Evolutionary conservation across 2,113 vertebrate genomes (phyloP), one percentile per base, ranked within the genome.

Genomic region (Tachysurus vachellii): DNA sequence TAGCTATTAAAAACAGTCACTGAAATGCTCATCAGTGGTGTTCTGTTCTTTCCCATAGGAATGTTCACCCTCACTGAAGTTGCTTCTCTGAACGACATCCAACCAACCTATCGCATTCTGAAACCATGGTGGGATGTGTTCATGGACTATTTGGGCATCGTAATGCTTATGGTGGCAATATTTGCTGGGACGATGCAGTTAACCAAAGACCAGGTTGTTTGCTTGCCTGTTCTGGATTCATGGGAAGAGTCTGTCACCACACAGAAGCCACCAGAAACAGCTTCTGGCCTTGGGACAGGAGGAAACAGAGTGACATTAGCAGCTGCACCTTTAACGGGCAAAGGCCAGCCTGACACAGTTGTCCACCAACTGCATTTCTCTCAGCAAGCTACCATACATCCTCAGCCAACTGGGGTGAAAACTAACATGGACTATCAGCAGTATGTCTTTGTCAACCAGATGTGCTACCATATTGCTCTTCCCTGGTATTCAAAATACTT

Each of bases 81-180:
- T 94, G 97, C 98, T 93, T 98, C 98, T 19, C 95, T 99, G 91
- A 99, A 97, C 94, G 98, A 99, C 94, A 97, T 99, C 91, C 97
- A 98, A 93, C 98, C 98, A 89, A 99, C 98, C 36, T 99, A 99
- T 88, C 96, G 97, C 54, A 99, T 99, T 89, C 95, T 99, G 94
- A 99, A 99, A 93, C 98, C 98, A 97, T 99, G 98, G 98, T 99
- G 98, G 98, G 98, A 99, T 86, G 98, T 99, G 62, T 99, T 99
- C 93, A 99, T 99, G 98, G 98, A 99, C 95, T 99, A 99, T 91
- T 95, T 99, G 36, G 97, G 97, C 21, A 96, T 98, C 59, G 97
- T 99, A 89, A 99, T 99, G 98, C 92, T 99, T 92, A 99, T 99
- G 98, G 94, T 99, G 88, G 97, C 98, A 86, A 99, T 99, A 93